These are phyloP conservation scores for Takifugu bimaculatus DNA, from an alignment of 2,113 vertebrate species.

Conservation along the genomic window DNA sequence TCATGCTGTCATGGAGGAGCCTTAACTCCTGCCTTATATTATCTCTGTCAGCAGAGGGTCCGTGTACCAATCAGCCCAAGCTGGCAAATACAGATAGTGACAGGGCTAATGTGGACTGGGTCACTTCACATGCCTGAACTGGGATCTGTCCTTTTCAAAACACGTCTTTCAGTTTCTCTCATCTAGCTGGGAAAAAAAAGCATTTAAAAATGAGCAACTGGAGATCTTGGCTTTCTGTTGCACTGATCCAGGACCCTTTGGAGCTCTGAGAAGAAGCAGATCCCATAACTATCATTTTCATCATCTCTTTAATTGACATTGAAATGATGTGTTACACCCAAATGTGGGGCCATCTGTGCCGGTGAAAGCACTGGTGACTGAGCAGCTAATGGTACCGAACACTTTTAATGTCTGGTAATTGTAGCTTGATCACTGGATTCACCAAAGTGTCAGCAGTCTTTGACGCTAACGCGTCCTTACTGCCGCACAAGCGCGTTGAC, in stretches of 20 bases:
- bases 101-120: slow-evolving; percentile 61
- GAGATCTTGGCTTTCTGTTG: not conserved
- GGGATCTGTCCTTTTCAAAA: slow-evolving; percentile 39
- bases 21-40: slow-evolving; percentile 62
- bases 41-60: slow-evolving; percentile 62
- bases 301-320: not conserved
- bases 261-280: not conserved
- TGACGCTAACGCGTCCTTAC: not conserved
- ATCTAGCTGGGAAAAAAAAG: too few relatives aligned
- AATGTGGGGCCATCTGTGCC: not conserved
- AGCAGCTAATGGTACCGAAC: not conserved
- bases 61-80: slow-evolving; percentile 68
- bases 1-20: slow-evolving; percentile 68
- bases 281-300: not conserved
- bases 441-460: not conserved
- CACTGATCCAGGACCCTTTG: too few relatives aligned
- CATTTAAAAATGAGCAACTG: too few relatives aligned
- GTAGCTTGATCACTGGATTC: not conserved
- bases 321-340: not conserved
- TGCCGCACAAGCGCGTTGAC: not conserved
- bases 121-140: slow-evolving; percentile 64
- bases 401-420: not conserved
- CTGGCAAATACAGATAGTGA: slow-evolving; percentile 67
- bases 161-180: slow-evolving; percentile 10
- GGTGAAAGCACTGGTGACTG: not conserved